Conservation (phyloP, 2,797 vertebrate genomes). For the Caiman crocodilus region DNA sequence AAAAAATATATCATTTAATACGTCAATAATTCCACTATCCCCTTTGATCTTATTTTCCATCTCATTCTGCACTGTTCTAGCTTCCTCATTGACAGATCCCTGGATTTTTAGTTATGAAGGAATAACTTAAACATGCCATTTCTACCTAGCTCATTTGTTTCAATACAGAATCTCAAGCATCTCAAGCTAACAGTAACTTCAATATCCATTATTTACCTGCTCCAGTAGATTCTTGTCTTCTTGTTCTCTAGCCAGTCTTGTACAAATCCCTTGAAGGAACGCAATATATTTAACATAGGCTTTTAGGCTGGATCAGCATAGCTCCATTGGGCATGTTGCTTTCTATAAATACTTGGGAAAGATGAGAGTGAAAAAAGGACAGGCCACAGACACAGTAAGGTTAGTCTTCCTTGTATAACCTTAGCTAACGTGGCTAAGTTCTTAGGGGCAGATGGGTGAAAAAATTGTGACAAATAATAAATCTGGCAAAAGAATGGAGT, state of each 20-base stretch:
- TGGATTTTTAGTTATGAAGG: slow-evolving; percentile 35
- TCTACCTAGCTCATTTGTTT: background rate
- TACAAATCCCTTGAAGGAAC: background rate
- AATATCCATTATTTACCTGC: background rate
- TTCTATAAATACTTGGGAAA: background rate
- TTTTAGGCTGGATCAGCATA: background rate
- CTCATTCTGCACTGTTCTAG: slow-evolving; percentile 29
- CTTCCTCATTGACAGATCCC: slow-evolving; percentile 23
- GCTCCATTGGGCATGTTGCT: background rate
- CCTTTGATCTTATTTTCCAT: slow-evolving; percentile 54
- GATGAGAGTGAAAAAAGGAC: background rate
- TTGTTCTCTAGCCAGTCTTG: background rate
- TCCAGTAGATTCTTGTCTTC: background rate
- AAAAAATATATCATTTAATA: slow-evolving; percentile 71
- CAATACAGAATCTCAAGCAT: background rate
- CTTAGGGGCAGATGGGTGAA: background rate
- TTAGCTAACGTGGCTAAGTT: background rate
- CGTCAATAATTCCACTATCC: slow-evolving; percentile 34
- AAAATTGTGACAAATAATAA: background rate
- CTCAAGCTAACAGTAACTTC: background rate
- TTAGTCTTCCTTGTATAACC: background rate
- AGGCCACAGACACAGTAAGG: background rate
- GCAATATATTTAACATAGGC: background rate
- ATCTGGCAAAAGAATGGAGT: background rate
- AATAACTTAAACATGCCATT: slow-evolving; percentile 9